A percentile compares a stretch with the other conserved stretches of the same genome.
phyloP scores from a whole-genome alignment of 2,113 vertebrate species.

The Trematomus loennbergii region DNA sequence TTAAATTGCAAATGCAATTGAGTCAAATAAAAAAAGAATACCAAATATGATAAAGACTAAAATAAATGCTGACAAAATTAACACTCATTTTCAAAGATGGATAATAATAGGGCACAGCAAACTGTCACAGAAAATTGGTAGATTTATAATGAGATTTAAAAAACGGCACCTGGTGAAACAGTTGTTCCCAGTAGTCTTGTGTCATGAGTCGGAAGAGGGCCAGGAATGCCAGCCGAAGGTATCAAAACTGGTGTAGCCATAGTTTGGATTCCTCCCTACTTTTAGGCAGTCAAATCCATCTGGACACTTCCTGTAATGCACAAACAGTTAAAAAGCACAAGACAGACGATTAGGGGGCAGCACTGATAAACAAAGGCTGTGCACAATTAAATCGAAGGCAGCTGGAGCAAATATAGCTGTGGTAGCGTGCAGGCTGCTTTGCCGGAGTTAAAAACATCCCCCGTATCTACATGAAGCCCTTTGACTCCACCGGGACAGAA shows the following conservation, averaged over 20 bases:
- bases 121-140: neutral
- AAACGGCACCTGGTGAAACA: slow-evolving; percentile 93
- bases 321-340: slow-evolving; percentile 28
- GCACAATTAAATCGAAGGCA: slow-evolving; percentile 35
- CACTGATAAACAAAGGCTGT: slow-evolving; percentile 25
- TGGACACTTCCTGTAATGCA: slow-evolving; percentile 89
- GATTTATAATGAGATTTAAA: neutral
- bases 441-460: slow-evolving; percentile 35
- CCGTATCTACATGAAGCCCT: slow-evolving; percentile 50
- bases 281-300: slow-evolving; percentile 93
- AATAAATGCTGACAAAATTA: neutral
- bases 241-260: slow-evolving; percentile 96
- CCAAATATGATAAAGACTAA: neutral
- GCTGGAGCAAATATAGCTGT: slow-evolving; percentile 24
- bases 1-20: too few relatives aligned
- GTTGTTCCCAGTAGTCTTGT: slow-evolving; percentile 96
- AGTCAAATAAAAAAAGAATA: too few relatives aligned
- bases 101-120: neutral
- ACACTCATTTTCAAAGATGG: neutral
- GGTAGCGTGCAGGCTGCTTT: slow-evolving; percentile 12
- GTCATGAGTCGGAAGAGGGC: slow-evolving; percentile 97
- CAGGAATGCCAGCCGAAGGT: slow-evolving; percentile 97
- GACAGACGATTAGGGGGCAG: slow-evolving; percentile 15
- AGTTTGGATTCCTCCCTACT: slow-evolving; percentile 93
- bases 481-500: slow-evolving; percentile 42